Evolutionary conservation across 2,888 invertebrate species (phyloP).

Genomic region (Ectropis crepuscularia): DNA sequence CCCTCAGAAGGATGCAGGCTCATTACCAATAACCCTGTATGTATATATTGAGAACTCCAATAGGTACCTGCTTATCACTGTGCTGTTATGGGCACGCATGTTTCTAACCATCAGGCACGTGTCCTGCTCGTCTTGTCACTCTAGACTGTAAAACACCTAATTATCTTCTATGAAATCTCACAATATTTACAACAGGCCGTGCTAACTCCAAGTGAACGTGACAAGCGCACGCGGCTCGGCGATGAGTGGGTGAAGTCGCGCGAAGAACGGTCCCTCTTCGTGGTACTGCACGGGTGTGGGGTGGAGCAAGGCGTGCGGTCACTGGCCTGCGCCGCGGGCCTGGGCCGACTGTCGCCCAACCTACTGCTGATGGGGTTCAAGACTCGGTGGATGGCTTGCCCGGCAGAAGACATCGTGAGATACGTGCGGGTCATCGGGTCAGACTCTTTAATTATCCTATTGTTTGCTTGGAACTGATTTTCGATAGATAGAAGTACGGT

Average conservation of each 20-base stretch:
- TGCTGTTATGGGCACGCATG: too few relatives aligned
- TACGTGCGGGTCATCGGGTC: constrained; percentile 97
- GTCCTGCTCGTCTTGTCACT: too few relatives aligned
- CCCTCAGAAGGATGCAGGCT: too few relatives aligned
- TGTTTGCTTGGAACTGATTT: too few relatives aligned
- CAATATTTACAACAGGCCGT: neutral
- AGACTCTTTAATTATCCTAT: too few relatives aligned
- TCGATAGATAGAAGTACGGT: too few relatives aligned
- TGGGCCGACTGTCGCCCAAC: constrained; percentile 7
- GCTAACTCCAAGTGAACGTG: neutral
- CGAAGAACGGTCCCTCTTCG: constrained; percentile 94
- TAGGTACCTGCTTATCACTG: too few relatives aligned
- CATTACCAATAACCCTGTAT: too few relatives aligned
- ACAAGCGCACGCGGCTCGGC: neutral
- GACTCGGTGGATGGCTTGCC: neutral
- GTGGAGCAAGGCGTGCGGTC: constrained; percentile 89
- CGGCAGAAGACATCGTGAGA: neutral
- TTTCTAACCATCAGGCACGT: too few relatives aligned
- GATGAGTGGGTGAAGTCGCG: constrained; percentile 92
- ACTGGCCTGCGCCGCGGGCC: constrained; percentile 1
- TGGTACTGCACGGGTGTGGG: constrained; percentile 88
- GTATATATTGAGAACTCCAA: too few relatives aligned
- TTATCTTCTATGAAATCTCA: too few relatives aligned
- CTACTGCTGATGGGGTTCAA: constrained; percentile 6
- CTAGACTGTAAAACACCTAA: too few relatives aligned